These are phyloP conservation scores for Zapus hudsonius DNA, from an alignment of 2,113 vertebrate genomes.

Conservation along the genomic window DNA sequence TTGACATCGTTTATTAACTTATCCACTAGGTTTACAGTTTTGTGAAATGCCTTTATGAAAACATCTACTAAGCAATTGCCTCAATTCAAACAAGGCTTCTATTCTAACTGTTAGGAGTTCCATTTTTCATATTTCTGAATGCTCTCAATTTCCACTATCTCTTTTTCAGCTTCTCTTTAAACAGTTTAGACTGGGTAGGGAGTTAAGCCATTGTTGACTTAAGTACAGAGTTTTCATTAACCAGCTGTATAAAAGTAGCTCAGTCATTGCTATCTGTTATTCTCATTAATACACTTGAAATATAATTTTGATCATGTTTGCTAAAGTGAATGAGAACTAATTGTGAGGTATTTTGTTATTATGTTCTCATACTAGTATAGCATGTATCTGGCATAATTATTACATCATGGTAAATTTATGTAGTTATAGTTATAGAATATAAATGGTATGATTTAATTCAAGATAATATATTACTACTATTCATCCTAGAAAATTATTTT, in stretches of 20 bases:
- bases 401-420: neutral
- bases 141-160: neutral
- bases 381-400: constrained; percentile 50
- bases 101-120: neutral
- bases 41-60: constrained; percentile 28
- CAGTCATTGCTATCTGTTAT: constrained; percentile 16
- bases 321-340: constrained; percentile 33
- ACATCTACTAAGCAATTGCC: neutral
- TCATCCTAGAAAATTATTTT: constrained; percentile 43
- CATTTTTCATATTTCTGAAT: constrained; percentile 35
- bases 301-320: constrained; percentile 19
- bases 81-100: constrained; percentile 28
- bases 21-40: constrained; percentile 16
- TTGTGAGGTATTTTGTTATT: constrained; percentile 25
- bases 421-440: neutral
- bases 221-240: constrained; percentile 12
- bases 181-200: neutral
- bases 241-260: neutral
- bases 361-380: constrained; percentile 30
- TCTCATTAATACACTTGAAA: neutral
- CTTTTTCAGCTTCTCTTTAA: constrained; percentile 8
- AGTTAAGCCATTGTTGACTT: constrained; percentile 18
- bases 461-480: constrained; percentile 18
- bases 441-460: constrained; percentile 10
- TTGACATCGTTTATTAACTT: constrained; percentile 21